Conservation (phyloP, 2,113 vertebrate genomes). For the Beaufortia kweichowensis region DNA sequence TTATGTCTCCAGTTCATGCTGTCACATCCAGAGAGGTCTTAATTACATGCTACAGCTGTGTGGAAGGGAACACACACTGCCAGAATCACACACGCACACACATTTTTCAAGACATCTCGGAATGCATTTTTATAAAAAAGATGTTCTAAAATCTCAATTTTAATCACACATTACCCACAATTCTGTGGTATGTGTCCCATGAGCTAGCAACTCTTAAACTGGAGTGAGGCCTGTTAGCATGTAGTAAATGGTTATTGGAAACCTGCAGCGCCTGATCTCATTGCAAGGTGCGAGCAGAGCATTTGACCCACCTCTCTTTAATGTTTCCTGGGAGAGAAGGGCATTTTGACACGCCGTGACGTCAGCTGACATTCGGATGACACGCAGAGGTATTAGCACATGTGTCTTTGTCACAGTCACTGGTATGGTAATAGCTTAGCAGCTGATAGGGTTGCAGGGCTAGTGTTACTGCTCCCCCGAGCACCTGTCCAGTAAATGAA, state of each 20-base stretch:
- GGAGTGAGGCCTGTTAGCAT: slow-evolving; percentile 39
- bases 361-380: slow-evolving; percentile 35
- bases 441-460: slow-evolving; percentile 45
- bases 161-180: slow-evolving; percentile 29
- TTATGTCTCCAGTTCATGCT: slow-evolving; percentile 65
- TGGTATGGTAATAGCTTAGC: slow-evolving; percentile 53
- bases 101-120: no score
- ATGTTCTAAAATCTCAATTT: slow-evolving; percentile 39
- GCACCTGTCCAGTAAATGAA: slow-evolving; percentile 51
- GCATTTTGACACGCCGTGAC: slow-evolving; percentile 42
- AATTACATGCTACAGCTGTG: slow-evolving; percentile 69
- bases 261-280: slow-evolving; percentile 46
- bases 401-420: slow-evolving; percentile 50
- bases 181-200: neutral
- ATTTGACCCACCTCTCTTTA: slow-evolving; percentile 46
- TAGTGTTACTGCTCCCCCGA: slow-evolving; percentile 43
- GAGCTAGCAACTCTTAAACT: slow-evolving; percentile 16
- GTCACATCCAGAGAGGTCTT: slow-evolving; percentile 73
- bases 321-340: slow-evolving; percentile 48
- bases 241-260: slow-evolving; percentile 52
- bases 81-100: slow-evolving; percentile 32
- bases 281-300: slow-evolving; percentile 42
- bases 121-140: neutral
- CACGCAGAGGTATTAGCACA: slow-evolving; percentile 55
- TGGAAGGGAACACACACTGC: slow-evolving; percentile 57